Percentiles rank a stretch among this genome's conserved stretches.
These are phyloP conservation scores for Rutpela maculata DNA, from an alignment of 2,888 invertebrate genomes.

Conservation along the genomic window DNA sequence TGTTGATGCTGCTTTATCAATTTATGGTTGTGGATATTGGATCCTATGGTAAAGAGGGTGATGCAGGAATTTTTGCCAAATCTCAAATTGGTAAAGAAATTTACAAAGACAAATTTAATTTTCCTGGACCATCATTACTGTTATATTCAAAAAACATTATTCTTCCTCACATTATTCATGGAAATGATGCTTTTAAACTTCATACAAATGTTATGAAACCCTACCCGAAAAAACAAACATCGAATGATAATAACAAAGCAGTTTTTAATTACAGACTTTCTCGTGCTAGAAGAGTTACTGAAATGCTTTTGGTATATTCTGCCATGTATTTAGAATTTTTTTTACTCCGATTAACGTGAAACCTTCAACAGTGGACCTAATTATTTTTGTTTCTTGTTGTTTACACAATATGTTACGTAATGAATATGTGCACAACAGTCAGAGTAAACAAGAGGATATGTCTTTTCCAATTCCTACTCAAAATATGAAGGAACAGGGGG, in stretches of 20 bases:
- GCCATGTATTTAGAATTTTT: slow-evolving; percentile 20
- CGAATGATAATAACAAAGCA: background rate
- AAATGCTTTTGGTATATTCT: slow-evolving; percentile 16
- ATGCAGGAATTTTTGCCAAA: slow-evolving; percentile 45
- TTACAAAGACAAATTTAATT: slow-evolving; percentile 36
- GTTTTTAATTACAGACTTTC: slow-evolving; percentile 18
- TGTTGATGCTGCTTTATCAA: slow-evolving; percentile 49
- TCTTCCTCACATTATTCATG: slow-evolving; percentile 12
- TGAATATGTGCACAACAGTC: background rate
- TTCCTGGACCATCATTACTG: slow-evolving; percentile 21
- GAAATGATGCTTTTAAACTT: slow-evolving; percentile 16
- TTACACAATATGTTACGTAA: slow-evolving; percentile 13
- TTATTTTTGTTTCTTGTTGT: slow-evolving; percentile 19
- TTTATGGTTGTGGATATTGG: slow-evolving; percentile 45
- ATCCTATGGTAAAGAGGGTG: slow-evolving; percentile 52
- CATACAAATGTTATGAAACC: slow-evolving; percentile 13
- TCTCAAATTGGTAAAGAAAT: slow-evolving; percentile 44
- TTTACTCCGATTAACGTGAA: slow-evolving; percentile 3
- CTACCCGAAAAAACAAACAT: background rate
- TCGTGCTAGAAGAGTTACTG: slow-evolving; percentile 17
- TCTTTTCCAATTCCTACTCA: background rate
- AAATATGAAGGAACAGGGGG: background rate
- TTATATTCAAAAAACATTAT: slow-evolving; percentile 7
- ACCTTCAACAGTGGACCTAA: slow-evolving; percentile 5
- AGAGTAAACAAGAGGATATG: background rate